A percentile compares a stretch with the other conserved stretches of the same genome.
Evolutionary conservation across 2,113 vertebrate species (phyloP).

Genomic region (Xenopus laevis): DNA sequence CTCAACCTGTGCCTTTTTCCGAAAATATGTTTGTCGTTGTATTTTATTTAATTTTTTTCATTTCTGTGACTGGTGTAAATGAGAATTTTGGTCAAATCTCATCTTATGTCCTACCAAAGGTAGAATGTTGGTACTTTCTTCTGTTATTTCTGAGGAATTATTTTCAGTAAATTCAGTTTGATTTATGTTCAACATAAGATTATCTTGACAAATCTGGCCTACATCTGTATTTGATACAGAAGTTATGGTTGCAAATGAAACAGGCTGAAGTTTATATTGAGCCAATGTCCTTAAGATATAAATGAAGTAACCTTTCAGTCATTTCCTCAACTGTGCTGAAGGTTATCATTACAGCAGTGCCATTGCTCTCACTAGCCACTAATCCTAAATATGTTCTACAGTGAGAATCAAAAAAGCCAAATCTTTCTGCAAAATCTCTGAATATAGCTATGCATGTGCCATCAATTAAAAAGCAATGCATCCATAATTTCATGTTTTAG

Average conservation of each 20-base stretch:
- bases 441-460: background rate
- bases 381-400: background rate
- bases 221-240: background rate
- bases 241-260: no score
- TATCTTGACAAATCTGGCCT: no score
- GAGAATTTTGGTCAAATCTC: background rate
- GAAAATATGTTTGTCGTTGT: no score
- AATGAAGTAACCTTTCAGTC: background rate
- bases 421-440: background rate
- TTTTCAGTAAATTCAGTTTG: no score
- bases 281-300: background rate
- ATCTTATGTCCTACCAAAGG: background rate
- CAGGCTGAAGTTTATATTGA: background rate
- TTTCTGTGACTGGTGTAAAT: background rate
- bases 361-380: background rate
- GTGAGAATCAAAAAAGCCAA: background rate
- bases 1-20: no score
- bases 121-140: background rate
- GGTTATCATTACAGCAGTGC: background rate
- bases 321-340: background rate
- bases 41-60: no score
- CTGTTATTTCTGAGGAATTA: no score
- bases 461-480: background rate
- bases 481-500: background rate
- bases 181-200: no score